Conservation (phyloP, 2,797 vertebrate species). For the Acanthurus leucopareius region DNA sequence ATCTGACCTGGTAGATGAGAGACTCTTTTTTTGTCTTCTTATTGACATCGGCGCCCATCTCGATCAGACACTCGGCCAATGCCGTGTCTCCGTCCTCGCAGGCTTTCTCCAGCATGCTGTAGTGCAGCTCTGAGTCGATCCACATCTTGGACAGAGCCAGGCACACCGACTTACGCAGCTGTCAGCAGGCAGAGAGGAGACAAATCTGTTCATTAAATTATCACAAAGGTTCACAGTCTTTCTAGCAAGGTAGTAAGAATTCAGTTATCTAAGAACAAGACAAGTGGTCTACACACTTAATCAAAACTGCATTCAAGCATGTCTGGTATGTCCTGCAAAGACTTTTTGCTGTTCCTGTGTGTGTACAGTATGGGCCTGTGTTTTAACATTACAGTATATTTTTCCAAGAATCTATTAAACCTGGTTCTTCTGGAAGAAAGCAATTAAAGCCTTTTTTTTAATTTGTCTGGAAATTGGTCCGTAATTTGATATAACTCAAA, state of each 20-base stretch:
- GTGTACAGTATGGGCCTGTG: neutral
- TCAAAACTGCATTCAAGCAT: neutral
- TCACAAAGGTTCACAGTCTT: neutral
- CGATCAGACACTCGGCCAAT: constrained; percentile 93
- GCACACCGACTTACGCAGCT: constrained; percentile 91
- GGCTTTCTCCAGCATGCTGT: constrained; percentile 90
- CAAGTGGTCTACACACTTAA: neutral
- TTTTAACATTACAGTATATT: constrained; percentile 1
- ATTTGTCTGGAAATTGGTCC: too few relatives aligned
- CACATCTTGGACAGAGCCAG: constrained; percentile 92
- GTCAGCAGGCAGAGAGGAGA: neutral
- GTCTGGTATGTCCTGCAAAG: neutral
- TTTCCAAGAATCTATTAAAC: neutral
- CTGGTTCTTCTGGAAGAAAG: too few relatives aligned
- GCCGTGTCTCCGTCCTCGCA: constrained; percentile 87
- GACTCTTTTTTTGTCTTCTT: constrained; percentile 89
- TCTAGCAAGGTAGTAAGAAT: neutral
- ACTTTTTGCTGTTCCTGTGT: neutral
- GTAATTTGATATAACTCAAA: too few relatives aligned
- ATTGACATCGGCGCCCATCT: constrained; percentile 93
- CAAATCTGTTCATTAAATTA: neutral
- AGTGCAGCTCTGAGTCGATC: constrained; percentile 86
- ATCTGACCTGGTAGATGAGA: constrained; percentile 92
- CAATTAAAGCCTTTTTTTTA: too few relatives aligned
- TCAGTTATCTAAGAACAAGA: neutral